Conservation (phyloP, 2,113 vertebrate genomes). For the Eptesicus fuscus region DNA sequence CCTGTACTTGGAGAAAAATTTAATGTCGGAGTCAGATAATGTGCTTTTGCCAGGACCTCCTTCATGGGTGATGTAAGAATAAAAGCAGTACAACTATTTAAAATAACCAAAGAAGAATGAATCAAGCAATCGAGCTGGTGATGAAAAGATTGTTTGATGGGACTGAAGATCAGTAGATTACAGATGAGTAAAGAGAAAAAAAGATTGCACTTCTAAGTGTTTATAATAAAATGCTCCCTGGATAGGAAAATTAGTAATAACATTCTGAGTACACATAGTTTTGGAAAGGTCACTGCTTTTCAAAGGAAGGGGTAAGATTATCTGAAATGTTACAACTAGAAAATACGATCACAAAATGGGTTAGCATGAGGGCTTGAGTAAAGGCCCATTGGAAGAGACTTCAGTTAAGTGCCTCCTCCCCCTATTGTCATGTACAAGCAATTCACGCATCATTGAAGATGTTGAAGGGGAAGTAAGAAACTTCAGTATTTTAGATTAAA, state of each 20-base stretch:
- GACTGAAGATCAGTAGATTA: neutral
- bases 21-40: neutral
- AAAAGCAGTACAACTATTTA: neutral
- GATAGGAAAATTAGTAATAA: neutral
- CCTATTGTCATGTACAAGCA: too few relatives aligned
- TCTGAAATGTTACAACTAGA: neutral
- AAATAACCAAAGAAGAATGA: neutral
- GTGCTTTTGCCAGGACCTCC: constrained; percentile 34
- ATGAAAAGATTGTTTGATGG: neutral
- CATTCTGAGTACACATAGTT: neutral
- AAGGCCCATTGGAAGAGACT: neutral
- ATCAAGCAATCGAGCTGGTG: neutral
- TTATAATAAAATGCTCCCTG: neutral
- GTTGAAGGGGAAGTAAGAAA: neutral
- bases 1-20: neutral
- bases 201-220: neutral
- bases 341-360: neutral
- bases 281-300: neutral
- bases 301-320: neutral
- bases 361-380: neutral
- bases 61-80: neutral
- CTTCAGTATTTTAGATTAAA: neutral
- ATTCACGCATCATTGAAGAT: neutral
- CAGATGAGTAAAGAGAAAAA: neutral
- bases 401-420: neutral